Evolutionary conservation across 2,113 vertebrate species (phyloP).

Genomic region (Rhizomys pruinosus): DNA sequence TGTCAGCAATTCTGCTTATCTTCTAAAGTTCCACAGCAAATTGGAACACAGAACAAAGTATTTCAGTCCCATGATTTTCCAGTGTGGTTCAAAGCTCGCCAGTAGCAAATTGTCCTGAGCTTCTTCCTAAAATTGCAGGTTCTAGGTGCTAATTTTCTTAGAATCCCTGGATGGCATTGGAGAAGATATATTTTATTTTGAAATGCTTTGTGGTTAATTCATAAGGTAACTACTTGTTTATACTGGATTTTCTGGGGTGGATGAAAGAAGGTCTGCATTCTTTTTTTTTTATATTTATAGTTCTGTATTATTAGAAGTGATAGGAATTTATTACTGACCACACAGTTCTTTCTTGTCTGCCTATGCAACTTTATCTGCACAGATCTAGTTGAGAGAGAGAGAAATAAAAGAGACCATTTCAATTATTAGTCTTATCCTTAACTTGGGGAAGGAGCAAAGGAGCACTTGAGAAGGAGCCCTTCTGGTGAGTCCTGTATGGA

Average conservation of each 20-base stretch:
- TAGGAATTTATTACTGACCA: not conserved
- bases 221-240: conserved; percentile 32
- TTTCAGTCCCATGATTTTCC: conserved; percentile 37
- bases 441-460: not conserved
- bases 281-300: not conserved
- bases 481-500: not conserved
- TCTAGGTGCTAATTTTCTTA: not conserved
- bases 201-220: not conserved
- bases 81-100: not conserved
- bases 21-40: not conserved
- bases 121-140: not conserved
- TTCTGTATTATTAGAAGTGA: not conserved
- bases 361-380: not conserved
- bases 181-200: not conserved
- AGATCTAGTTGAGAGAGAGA: conserved; percentile 21
- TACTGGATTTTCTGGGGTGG: not conserved
- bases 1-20: not conserved
- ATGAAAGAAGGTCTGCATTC: not conserved
- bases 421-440: not conserved
- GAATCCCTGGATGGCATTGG: not conserved
- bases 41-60: conserved; percentile 19
- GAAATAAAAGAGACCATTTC: no score
- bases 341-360: not conserved
- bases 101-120: not conserved
- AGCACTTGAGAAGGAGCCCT: not conserved